phyloP scores from a whole-genome alignment of 2,113 vertebrate genomes.

The Centropus bengalensis region DNA sequence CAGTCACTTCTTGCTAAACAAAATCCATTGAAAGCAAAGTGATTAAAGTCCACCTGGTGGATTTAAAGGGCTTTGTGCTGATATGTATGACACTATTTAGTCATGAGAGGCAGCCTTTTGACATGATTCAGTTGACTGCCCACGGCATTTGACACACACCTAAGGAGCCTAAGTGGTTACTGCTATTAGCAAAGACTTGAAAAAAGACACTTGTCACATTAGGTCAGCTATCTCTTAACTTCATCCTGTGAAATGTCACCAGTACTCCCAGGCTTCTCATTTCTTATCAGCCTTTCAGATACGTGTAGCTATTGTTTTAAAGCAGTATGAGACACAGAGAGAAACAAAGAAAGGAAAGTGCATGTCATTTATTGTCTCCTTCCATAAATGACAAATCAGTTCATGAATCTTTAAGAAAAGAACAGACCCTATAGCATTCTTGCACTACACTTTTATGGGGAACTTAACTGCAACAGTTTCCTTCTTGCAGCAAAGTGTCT shows the following conservation, averaged over 20 bases:
- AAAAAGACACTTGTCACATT: slow-evolving; percentile 72
- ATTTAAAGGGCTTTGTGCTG: slow-evolving; percentile 70
- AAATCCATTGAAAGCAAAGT: slow-evolving; percentile 67
- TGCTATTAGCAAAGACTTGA: slow-evolving; percentile 75
- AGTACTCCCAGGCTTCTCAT: slow-evolving; percentile 49
- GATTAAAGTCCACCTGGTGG: slow-evolving; percentile 67
- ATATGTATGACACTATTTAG: slow-evolving; percentile 63
- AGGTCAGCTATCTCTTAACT: slow-evolving; percentile 72
- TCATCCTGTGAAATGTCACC: slow-evolving; percentile 74
- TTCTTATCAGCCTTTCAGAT: slow-evolving; percentile 56
- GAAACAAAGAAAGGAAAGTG: not conserved
- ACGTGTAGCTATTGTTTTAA: slow-evolving; percentile 57
- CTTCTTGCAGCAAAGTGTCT: not conserved
- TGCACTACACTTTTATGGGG: not conserved
- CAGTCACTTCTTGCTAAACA: slow-evolving; percentile 22
- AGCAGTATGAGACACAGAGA: not conserved
- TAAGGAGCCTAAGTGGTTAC: slow-evolving; percentile 68
- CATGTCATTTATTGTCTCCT: not conserved
- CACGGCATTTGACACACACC: slow-evolving; percentile 65
- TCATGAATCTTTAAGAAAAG: not conserved
- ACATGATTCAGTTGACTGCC: slow-evolving; percentile 60
- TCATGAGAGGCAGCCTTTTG: slow-evolving; percentile 47
- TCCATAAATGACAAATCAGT: not conserved
- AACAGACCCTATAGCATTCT: not conserved
- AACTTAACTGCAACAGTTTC: not conserved